A percentile compares a stretch with the other conserved stretches of the same genome.
Evolutionary conservation across 2,797 vertebrate species (phyloP).

Genomic region (Falco cherrug): DNA sequence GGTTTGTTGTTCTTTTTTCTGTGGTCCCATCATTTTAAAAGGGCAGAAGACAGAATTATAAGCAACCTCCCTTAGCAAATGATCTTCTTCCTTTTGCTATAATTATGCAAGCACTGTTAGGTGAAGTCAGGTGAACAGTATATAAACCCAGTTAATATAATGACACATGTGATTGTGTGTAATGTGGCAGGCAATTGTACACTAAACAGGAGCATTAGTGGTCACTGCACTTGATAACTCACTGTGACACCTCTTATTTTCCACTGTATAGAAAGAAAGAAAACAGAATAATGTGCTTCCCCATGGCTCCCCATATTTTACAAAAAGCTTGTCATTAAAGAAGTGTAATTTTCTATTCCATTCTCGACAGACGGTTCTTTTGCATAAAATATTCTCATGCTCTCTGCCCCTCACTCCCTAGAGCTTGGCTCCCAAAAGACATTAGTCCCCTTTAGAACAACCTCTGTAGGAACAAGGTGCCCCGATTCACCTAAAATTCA

Average conservation of each 20-base stretch:
- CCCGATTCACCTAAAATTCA: constrained; percentile 51
- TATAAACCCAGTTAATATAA: constrained; percentile 43
- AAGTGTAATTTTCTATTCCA: constrained; percentile 57
- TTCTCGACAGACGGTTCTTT: constrained; percentile 41
- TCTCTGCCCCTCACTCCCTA: constrained; percentile 43
- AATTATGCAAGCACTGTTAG: constrained; percentile 8
- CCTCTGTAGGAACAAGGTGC: background rate
- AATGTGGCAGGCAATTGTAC: constrained; percentile 51
- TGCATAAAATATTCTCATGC: constrained; percentile 61
- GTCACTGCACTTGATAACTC: constrained; percentile 70
- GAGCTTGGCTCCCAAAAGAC: constrained; percentile 30
- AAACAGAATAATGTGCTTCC: constrained; percentile 45
- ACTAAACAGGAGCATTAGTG: constrained; percentile 50
- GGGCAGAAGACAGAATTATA: background rate
- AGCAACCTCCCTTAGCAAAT: background rate
- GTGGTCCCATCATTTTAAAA: background rate
- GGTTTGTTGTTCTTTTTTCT: background rate
- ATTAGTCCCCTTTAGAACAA: constrained; percentile 32
- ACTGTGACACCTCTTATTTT: constrained; percentile 66
- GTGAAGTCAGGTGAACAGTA: constrained; percentile 52
- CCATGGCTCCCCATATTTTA: constrained; percentile 61
- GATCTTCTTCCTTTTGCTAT: background rate
- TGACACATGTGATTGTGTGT: constrained; percentile 43
- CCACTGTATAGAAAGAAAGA: constrained; percentile 46
- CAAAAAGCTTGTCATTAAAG: constrained; percentile 50